Evolutionary conservation across 2,888 invertebrate species (phyloP).

Genomic region (Lissonota sp.): DNA sequence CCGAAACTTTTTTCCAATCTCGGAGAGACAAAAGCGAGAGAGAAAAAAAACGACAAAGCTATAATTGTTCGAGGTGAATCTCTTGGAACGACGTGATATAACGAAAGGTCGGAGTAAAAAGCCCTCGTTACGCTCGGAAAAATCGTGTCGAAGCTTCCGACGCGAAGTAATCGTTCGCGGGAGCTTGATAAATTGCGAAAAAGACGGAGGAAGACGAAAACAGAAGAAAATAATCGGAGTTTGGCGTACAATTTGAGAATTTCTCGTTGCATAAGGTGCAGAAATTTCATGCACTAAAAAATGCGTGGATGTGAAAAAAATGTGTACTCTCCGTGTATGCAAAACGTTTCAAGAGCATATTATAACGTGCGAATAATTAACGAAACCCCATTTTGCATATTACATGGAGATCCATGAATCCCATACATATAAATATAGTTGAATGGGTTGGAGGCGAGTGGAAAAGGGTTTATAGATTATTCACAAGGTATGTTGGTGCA

Average conservation of each 20-base stretch:
- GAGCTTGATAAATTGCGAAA: constrained; percentile 54
- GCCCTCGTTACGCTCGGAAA: constrained; percentile 43
- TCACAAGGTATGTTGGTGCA: constrained; percentile 12
- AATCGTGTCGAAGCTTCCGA: constrained; percentile 48
- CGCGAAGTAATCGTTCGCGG: constrained; percentile 55
- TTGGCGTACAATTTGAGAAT: constrained; percentile 25
- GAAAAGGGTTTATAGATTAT: neutral
- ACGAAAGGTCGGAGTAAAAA: constrained; percentile 15
- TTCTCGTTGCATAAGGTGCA: constrained; percentile 3
- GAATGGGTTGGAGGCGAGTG: no score
- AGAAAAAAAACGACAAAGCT: constrained; percentile 41
- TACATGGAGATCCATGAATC: no score
- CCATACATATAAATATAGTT: no score
- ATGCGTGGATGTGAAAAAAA: no score
- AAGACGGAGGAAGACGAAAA: constrained; percentile 29
- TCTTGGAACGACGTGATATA: constrained; percentile 29
- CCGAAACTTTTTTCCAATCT: constrained; percentile 39
- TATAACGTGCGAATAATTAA: no score
- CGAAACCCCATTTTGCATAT: no score
- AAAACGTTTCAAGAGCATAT: no score
- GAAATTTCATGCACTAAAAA: constrained; percentile 19
- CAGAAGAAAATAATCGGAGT: constrained; percentile 29
- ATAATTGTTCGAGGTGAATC: constrained; percentile 37
- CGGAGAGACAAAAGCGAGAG: neutral
- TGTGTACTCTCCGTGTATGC: no score